Evolutionary conservation across 2,113 vertebrate genomes (phyloP).

Genomic region (Henicopernis longicauda): DNA sequence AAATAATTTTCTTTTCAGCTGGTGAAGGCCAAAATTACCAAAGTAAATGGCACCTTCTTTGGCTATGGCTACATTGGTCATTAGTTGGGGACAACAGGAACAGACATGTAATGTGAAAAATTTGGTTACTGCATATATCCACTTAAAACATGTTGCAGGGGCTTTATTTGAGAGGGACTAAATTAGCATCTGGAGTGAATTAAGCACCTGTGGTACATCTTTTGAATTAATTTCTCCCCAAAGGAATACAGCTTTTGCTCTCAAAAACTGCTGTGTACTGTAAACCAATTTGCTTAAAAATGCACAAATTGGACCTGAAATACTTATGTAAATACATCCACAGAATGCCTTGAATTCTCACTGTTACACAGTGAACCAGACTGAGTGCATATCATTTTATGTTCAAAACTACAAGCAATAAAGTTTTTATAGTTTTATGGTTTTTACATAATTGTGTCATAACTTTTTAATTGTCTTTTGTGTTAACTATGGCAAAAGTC

Average conservation of each 20-base stretch:
- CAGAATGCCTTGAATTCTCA: not conserved
- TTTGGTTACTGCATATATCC: not conserved
- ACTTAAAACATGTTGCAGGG: not conserved
- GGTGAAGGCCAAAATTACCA: not conserved
- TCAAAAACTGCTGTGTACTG: not conserved
- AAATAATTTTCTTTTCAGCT: not conserved
- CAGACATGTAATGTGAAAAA: not conserved
- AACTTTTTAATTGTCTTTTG: not conserved
- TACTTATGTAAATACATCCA: not conserved
- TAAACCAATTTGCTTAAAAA: not conserved
- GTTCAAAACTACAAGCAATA: not conserved
- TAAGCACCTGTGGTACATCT: not conserved
- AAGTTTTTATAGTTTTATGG: not conserved
- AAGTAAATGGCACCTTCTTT: not conserved
- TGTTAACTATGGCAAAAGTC: not conserved
- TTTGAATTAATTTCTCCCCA: not conserved
- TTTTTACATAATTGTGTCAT: not conserved
- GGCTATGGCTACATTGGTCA: not conserved
- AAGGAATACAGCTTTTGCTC: not conserved
- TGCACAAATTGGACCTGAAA: not conserved
- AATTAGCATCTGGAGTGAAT: not conserved
- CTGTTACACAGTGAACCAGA: not conserved
- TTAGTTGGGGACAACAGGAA: not conserved
- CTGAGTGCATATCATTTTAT: not conserved
- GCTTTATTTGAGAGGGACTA: not conserved